A percentile compares a stretch with the other conserved stretches of the same genome.
Evolutionary conservation across 1,140 invertebrate species (phyloP).

Genomic region (Paracyclopina nana): DNA sequence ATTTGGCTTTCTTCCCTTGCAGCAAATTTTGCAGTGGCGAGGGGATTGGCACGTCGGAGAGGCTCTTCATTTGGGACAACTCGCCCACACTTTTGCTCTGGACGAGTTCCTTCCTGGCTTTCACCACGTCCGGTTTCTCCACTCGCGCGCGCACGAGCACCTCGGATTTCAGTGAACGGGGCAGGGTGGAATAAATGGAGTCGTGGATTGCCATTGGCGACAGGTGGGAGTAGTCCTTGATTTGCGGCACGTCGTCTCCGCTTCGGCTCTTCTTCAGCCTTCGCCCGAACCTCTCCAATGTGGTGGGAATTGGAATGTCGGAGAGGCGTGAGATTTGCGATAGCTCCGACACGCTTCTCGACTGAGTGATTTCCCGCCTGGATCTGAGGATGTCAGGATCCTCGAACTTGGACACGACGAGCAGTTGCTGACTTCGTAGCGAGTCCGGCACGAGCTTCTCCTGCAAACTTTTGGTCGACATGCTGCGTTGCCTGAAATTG

Average conservation of each 20-base stretch:
- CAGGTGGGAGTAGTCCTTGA: too few species aligned
- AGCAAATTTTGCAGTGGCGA: slow-evolving; percentile 6
- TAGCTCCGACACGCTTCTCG: slow-evolving; percentile 11
- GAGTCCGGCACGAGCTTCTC: slow-evolving; percentile 2
- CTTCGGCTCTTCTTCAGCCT: not conserved
- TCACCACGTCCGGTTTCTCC: slow-evolving; percentile 8
- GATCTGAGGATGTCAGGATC: not conserved
- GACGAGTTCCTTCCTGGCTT: not conserved
- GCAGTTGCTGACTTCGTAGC: not conserved
- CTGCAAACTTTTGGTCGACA: slow-evolving; percentile 8
- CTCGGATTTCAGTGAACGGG: slow-evolving; percentile 5
- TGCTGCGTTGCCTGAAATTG: slow-evolving; percentile 4
- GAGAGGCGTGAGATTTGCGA: not conserved
- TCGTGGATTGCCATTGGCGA: too few species aligned
- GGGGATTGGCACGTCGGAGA: slow-evolving; percentile 14
- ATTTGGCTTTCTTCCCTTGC: too few species aligned
- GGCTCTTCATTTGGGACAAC: slow-evolving; percentile 4
- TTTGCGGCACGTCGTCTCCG: too few species aligned
- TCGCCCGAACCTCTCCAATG: too few species aligned
- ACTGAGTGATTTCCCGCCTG: not conserved
- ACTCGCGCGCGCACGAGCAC: slow-evolving; percentile 1
- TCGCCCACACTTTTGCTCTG: slow-evolving; percentile 2
- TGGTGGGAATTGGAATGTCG: slow-evolving; percentile 15
- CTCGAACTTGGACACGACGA: slow-evolving; percentile 5
- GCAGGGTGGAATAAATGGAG: slow-evolving; percentile 4